Base-by-base conservation (phyloP, 2,797 vertebrate species). In the Zenarchopterus dispar region DNA sequence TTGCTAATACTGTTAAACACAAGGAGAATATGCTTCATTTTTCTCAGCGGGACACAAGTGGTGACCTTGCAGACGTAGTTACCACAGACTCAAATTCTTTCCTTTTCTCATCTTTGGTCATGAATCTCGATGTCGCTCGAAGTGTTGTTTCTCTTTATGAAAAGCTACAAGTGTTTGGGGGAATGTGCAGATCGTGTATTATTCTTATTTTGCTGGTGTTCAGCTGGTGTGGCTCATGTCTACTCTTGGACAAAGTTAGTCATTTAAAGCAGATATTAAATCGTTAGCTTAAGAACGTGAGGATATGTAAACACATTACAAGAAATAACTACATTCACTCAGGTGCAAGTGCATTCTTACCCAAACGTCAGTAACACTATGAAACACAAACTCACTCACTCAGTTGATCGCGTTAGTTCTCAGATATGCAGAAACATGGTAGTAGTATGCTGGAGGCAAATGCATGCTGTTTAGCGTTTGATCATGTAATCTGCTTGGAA, bases 281-380 rank as follows among this genome's bases (percentile, higher is more conserved):
- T 67, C 18, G 56, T 85, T 90, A 90, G 84, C 82, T 85, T 90
- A 84, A 83, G 62, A 68, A 75, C 81, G 68, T 82, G 61, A 84
- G 80, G 84, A 86, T 66, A 84, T 86, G 90, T 87, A 86, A 85
- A 90, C 86, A 85, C 72, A 74, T 72, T 70, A 80, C 77, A 90
- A 87, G 78, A 81, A 84, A 86, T 50, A 70, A 84, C 80, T 87
- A 92, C 91, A 93, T 91, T 92, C 91, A 88, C 90, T 89, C 89
- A 87, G 87, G 88, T 88, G 82, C 89, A 91, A 93, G 91, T 93
- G 93, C 91, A 92, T 92, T 91, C 91, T 87, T 88, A 91, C 86
- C 86, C 84, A 91, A 84, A 91, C 68, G 81, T 90, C 78, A 88
- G 84, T 84, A 80, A 90, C 83, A 85, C 72, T 83, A 84, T 71